Conservation (phyloP, 2,113 vertebrate species). For the Aegotheles bennettii region DNA sequence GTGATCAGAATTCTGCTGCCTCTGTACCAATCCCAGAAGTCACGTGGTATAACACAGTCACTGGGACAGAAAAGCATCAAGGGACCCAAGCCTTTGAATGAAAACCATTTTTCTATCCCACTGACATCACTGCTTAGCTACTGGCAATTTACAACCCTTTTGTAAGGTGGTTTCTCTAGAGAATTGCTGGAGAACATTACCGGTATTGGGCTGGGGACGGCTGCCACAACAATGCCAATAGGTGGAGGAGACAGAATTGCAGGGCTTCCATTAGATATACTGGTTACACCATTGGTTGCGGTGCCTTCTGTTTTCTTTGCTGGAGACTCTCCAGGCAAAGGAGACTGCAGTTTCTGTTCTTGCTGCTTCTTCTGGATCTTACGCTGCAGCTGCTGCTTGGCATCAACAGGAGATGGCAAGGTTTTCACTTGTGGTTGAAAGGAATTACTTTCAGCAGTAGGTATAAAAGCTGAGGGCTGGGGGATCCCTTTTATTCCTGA, state of each 20-base stretch:
- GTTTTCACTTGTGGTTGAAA: constrained; percentile 92
- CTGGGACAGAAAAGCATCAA: not conserved
- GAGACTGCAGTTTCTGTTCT: constrained; percentile 94
- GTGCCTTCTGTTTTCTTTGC: constrained; percentile 78
- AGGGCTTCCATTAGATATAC: constrained; percentile 86
- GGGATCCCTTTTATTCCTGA: constrained; percentile 85
- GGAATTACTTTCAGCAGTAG: constrained; percentile 87
- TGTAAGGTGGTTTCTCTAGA: not conserved
- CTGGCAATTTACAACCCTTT: not conserved
- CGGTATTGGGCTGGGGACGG: constrained; percentile 92
- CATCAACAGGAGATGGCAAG: constrained; percentile 89
- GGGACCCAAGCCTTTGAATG: not conserved
- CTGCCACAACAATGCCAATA: constrained; percentile 90
- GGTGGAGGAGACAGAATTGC: constrained; percentile 89
- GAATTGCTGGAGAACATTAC: constrained; percentile 63
- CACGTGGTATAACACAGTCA: not conserved
- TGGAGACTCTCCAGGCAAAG: constrained; percentile 84
- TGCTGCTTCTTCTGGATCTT: constrained; percentile 99
- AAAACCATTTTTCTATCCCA: not conserved
- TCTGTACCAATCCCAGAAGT: not conserved
- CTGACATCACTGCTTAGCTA: not conserved
- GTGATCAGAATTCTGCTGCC: not conserved
- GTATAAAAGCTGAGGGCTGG: constrained; percentile 87
- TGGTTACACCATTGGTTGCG: constrained; percentile 71
- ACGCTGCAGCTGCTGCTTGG: constrained; percentile 96